phyloP scores from a whole-genome alignment of 2,888 invertebrate species.

The Anoplius nigerrimus region DNA sequence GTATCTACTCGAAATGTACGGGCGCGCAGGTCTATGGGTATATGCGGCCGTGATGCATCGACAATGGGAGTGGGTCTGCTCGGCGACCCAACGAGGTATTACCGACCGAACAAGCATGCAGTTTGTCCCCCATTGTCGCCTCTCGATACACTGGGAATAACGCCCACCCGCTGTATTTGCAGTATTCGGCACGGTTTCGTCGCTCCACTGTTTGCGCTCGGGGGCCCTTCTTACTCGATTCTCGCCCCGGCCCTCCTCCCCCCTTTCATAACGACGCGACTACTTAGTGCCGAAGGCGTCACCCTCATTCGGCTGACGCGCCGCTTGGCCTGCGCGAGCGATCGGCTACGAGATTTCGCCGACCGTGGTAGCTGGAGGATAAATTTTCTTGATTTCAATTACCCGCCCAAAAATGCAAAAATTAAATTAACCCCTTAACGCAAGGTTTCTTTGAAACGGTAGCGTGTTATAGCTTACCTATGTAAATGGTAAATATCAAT shows the following conservation, averaged over 20 bases:
- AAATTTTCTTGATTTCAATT: too few relatives aligned
- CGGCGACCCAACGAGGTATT: constrained; percentile 69
- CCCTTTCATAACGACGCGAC: too few relatives aligned
- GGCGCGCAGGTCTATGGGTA: constrained; percentile 61
- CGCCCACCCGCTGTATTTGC: constrained; percentile 63
- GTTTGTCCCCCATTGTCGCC: constrained; percentile 70
- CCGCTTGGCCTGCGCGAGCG: too few relatives aligned
- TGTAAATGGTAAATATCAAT: too few relatives aligned
- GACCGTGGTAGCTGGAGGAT: too few relatives aligned
- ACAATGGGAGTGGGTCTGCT: constrained; percentile 67
- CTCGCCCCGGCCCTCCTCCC: constrained; percentile 46
- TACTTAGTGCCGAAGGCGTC: too few relatives aligned
- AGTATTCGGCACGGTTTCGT: constrained; percentile 59
- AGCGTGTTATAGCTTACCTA: too few relatives aligned
- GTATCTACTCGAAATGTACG: constrained; percentile 67
- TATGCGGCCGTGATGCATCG: constrained; percentile 63
- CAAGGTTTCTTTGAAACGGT: too few relatives aligned
- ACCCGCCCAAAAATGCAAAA: too few relatives aligned
- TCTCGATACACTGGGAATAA: constrained; percentile 67
- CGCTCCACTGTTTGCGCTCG: constrained; percentile 52
- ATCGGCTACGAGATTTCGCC: too few relatives aligned
- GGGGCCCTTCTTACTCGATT: constrained; percentile 49
- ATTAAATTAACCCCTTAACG: too few relatives aligned
- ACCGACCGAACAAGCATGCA: constrained; percentile 69
- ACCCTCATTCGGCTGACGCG: too few relatives aligned